These are phyloP conservation scores for Ethmia dodecea DNA, from an alignment of 2,888 invertebrate species.

Conservation along the genomic window DNA sequence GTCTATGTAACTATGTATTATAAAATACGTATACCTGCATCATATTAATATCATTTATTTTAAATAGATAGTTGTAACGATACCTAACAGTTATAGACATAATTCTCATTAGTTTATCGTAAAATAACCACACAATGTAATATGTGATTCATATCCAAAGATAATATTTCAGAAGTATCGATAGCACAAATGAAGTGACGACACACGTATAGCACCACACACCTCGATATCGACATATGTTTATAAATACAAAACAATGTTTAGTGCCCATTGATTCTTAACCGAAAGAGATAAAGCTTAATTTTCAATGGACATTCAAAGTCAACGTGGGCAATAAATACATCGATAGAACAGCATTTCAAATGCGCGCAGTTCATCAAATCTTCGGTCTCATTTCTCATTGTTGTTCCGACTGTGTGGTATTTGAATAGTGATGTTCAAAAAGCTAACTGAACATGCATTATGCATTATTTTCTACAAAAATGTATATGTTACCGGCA, in stretches of 20 bases:
- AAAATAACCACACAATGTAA: too few relatives aligned
- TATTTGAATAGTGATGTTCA: constrained; percentile 28
- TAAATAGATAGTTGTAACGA: too few relatives aligned
- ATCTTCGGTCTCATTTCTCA: constrained; percentile 61
- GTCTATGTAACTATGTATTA: background rate
- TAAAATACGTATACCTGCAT: too few relatives aligned
- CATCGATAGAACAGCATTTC: constrained; percentile 52
- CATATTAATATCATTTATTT: too few relatives aligned
- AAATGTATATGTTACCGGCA: too few relatives aligned
- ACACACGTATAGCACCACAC: constrained; percentile 49
- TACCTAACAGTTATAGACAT: too few relatives aligned
- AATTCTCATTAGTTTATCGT: too few relatives aligned
- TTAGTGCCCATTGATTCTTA: constrained; percentile 16
- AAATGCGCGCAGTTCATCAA: constrained; percentile 59
- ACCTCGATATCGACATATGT: constrained; percentile 39
- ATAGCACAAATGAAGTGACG: constrained; percentile 47
- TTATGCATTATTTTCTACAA: background rate
- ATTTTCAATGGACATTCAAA: constrained; percentile 15
- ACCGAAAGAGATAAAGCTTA: constrained; percentile 18
- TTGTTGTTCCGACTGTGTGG: constrained; percentile 38
- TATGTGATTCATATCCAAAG: too few relatives aligned
- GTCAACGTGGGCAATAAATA: constrained; percentile 43
- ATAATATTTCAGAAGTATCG: constrained; percentile 24
- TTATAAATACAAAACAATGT: constrained; percentile 6
- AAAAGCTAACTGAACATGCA: background rate